A percentile compares a stretch with the other conserved stretches of the same genome.
These are phyloP conservation scores for Trichopoda pennipes DNA, from an alignment of 2,888 invertebrate species.

Conservation along the genomic window DNA sequence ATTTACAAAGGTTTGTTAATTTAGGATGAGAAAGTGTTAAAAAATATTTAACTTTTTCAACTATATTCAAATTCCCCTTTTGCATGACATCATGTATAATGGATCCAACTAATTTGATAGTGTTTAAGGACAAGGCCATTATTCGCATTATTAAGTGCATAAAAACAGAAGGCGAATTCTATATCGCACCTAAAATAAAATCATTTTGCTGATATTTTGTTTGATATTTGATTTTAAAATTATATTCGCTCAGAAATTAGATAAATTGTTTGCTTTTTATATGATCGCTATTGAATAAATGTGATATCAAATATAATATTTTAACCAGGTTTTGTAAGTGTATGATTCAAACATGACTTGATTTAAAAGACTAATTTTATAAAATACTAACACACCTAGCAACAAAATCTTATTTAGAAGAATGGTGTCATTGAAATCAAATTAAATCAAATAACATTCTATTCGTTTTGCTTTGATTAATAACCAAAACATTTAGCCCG, in stretches of 20 bases:
- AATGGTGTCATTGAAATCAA: constrained; percentile 38
- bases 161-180: no score
- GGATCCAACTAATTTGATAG: constrained; percentile 91
- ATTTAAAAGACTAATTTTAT: no score
- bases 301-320: no score
- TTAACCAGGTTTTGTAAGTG: no score
- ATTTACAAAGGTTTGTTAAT: not conserved
- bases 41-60: constrained; percentile 86
- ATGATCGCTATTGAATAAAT: no score
- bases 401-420: constrained; percentile 1
- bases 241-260: no score
- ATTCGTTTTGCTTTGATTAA: not conserved
- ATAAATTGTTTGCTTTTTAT: no score
- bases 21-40: not conserved
- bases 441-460: not conserved
- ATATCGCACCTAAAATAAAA: no score
- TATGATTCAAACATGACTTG: no score
- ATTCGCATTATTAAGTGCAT: constrained; percentile 78
- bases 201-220: no score
- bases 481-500: not conserved
- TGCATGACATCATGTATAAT: constrained; percentile 95
- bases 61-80: constrained; percentile 93
- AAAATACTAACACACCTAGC: no score
- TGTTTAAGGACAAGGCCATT: constrained; percentile 81
- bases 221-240: no score